phyloP scores from a whole-genome alignment of 2,797 vertebrate species.

The Gallinago nigripennis region DNA sequence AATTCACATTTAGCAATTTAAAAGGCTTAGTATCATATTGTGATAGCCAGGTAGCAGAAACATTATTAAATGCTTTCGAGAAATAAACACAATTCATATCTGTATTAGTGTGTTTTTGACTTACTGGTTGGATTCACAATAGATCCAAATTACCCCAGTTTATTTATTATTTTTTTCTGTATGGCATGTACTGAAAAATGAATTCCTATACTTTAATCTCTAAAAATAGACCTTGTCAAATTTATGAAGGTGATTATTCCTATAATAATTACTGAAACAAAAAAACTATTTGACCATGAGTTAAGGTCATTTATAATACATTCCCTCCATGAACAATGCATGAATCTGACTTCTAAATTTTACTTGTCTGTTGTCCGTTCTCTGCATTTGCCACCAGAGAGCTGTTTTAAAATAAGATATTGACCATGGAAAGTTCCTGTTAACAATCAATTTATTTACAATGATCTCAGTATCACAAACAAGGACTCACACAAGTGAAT shows the following conservation, averaged over 20 bases:
- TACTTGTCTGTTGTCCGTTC: not conserved
- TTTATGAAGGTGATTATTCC: not conserved
- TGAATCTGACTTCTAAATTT: not conserved
- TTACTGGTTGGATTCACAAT: not conserved
- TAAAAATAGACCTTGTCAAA: not conserved
- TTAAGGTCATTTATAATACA: not conserved
- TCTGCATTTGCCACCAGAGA: not conserved
- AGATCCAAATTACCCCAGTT: not conserved
- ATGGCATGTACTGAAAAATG: not conserved
- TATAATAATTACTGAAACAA: slow-evolving; percentile 6
- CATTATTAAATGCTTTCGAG: not conserved
- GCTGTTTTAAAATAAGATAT: not conserved
- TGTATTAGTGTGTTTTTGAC: not conserved
- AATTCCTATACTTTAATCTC: not conserved
- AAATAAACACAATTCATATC: not conserved
- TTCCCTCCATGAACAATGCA: not conserved
- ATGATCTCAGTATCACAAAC: not conserved
- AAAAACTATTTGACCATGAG: not conserved
- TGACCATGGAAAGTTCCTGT: not conserved
- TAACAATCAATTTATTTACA: not conserved
- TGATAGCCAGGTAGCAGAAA: not conserved
- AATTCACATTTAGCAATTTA: not conserved
- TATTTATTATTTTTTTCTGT: not conserved
- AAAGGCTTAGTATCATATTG: not conserved
- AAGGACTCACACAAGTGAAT: not conserved